Conservation (phyloP, 2,888 invertebrate genomes). For the Himalopsyche kuldschensis region DNA sequence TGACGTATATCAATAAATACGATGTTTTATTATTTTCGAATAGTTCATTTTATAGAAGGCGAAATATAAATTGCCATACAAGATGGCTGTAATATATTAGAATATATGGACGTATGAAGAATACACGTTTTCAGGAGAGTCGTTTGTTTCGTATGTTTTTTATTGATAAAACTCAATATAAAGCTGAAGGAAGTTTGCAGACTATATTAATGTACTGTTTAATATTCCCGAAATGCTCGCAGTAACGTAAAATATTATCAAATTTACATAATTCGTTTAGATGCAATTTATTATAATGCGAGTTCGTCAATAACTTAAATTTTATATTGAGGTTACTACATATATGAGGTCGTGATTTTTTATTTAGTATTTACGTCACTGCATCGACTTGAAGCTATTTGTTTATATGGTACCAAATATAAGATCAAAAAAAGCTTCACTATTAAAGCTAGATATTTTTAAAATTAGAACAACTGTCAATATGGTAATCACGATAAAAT, state of each 20-base stretch:
- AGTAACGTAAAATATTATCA: background rate
- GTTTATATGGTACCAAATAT: too few species aligned
- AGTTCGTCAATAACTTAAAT: background rate
- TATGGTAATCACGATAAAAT: too few species aligned
- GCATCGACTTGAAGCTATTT: too few species aligned
- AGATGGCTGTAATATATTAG: background rate
- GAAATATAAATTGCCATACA: background rate
- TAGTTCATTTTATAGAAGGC: background rate
- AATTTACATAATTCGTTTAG: background rate
- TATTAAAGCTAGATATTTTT: too few species aligned
- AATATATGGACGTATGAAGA: background rate
- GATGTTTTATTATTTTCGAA: slow-evolving; percentile 4
- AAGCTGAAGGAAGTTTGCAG: slow-evolving; percentile 32
- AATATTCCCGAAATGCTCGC: slow-evolving; percentile 33
- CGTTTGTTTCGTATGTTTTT: slow-evolving; percentile 34
- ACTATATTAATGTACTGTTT: slow-evolving; percentile 37
- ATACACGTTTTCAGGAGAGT: slow-evolving; percentile 3
- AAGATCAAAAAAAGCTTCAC: too few species aligned
- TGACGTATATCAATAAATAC: slow-evolving; percentile 6
- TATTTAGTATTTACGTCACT: background rate
- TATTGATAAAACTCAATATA: slow-evolving; percentile 38
- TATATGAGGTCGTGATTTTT: background rate
- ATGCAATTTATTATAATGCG: background rate
- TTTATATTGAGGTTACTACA: background rate
- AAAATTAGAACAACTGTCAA: too few species aligned